Evolutionary conservation across 2,113 vertebrate genomes (phyloP).

Genomic region (Rynchops niger): DNA sequence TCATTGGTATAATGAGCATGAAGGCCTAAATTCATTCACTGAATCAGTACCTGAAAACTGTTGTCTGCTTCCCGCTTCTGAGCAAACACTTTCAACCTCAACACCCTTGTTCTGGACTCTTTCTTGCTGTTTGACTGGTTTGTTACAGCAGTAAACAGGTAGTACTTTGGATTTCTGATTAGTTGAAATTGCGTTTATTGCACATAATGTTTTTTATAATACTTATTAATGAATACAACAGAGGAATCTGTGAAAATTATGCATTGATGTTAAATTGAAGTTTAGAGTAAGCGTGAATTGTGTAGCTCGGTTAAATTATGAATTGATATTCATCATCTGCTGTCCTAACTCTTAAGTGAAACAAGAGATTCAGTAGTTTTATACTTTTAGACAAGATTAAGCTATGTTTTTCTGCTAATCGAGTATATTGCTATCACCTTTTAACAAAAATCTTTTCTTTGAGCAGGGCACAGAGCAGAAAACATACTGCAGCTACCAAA

Average conservation of each 20-base stretch:
- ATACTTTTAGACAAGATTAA: neutral
- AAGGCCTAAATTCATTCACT: neutral
- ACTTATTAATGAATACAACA: neutral
- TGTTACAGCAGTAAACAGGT: neutral
- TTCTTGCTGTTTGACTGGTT: neutral
- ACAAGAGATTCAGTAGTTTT: neutral
- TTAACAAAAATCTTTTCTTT: constrained; percentile 10
- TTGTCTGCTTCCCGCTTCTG: neutral
- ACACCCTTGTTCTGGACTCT: neutral
- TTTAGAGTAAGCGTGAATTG: neutral
- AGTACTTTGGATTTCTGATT: neutral
- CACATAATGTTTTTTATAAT: neutral
- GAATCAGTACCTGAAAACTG: neutral
- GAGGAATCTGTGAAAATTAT: neutral
- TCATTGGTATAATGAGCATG: neutral
- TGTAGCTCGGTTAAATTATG: neutral
- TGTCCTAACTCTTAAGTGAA: neutral
- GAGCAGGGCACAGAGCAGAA: neutral
- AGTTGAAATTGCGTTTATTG: neutral
- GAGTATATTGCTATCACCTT: neutral
- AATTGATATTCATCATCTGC: neutral
- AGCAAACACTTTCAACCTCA: neutral
- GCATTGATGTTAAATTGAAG: neutral
- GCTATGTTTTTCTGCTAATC: neutral
- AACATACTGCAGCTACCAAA: neutral